Percentiles rank a stretch among this genome's conserved stretches.
These are phyloP conservation scores for Larimichthys crocea DNA, from an alignment of 2,113 vertebrate species.

Conservation along the genomic window DNA sequence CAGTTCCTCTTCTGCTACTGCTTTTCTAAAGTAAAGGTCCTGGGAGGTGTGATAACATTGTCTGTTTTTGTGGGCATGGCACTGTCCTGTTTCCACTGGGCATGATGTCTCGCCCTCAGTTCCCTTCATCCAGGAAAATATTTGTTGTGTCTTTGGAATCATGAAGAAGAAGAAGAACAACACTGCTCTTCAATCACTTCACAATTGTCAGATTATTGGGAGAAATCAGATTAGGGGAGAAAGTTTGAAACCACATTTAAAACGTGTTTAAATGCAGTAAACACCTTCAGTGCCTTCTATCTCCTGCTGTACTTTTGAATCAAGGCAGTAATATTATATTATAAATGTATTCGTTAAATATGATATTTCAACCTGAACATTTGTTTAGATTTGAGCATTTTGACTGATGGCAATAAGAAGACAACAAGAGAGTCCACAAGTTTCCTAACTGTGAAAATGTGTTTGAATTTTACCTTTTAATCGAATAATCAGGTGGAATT, in stretches of 20 bases:
- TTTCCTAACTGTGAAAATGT: background rate
- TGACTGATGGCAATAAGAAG: background rate
- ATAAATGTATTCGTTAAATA: background rate
- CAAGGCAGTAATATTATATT: background rate
- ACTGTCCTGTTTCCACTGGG: slow-evolving; percentile 16
- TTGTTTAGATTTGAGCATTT: background rate
- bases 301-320: background rate
- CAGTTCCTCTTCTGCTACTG: slow-evolving; percentile 31
- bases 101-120: background rate
- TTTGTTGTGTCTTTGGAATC: background rate
- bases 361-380: background rate
- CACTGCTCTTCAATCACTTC: background rate
- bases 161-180: slow-evolving; percentile 9
- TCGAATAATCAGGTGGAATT: background rate
- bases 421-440: background rate
- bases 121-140: slow-evolving; percentile 32
- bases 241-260: background rate
- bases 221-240: background rate
- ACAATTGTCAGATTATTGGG: background rate
- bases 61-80: slow-evolving; percentile 9
- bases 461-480: no score
- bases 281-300: background rate
- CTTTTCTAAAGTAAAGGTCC: slow-evolving; percentile 30
- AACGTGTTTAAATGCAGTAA: background rate
- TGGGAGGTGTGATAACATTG: slow-evolving; percentile 45